Evolutionary conservation across 2,888 invertebrate species (phyloP).

Genomic region (Zaprionus bogoriensis): DNA sequence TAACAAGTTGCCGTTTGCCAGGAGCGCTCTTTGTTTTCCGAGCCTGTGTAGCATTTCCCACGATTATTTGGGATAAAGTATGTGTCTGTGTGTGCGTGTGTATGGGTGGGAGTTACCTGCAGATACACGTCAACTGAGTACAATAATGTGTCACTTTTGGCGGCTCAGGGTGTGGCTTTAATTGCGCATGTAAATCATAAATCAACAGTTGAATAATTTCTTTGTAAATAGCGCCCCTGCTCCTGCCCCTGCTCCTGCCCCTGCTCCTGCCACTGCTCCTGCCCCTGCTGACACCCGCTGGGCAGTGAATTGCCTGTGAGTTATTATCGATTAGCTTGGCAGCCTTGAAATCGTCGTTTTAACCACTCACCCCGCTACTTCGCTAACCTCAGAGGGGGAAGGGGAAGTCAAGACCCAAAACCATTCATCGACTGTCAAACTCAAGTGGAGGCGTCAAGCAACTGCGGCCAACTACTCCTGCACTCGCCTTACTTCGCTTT

Average conservation of each 20-base stretch:
- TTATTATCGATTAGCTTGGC: constrained; percentile 45
- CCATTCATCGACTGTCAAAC: constrained; percentile 52
- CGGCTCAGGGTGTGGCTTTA: constrained; percentile 39
- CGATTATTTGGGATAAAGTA: constrained; percentile 19
- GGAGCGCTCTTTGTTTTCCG: constrained; percentile 32
- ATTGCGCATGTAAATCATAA: constrained; percentile 60
- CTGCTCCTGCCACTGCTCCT: neutral
- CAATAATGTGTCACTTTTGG: constrained; percentile 58
- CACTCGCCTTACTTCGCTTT: constrained; percentile 34
- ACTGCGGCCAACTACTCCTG: constrained; percentile 4
- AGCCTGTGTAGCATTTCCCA: constrained; percentile 14
- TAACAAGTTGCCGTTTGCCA: constrained; percentile 59
- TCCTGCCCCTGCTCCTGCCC: neutral
- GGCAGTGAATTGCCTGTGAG: constrained; percentile 17
- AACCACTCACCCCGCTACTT: constrained; percentile 26
- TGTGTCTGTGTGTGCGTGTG: neutral
- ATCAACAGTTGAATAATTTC: constrained; percentile 61
- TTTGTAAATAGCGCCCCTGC: constrained; percentile 30
- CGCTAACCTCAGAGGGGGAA: neutral
- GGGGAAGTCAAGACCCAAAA: constrained; percentile 14
- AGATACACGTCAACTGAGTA: constrained; percentile 44
- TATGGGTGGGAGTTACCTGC: neutral
- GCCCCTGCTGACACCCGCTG: neutral
- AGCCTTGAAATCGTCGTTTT: constrained; percentile 47
- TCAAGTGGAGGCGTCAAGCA: constrained; percentile 17